Evolutionary conservation across 2,113 vertebrate genomes (phyloP), one percentile per base, ranked within the genome.

Genomic region (Clarias macrocephalus): DNA sequence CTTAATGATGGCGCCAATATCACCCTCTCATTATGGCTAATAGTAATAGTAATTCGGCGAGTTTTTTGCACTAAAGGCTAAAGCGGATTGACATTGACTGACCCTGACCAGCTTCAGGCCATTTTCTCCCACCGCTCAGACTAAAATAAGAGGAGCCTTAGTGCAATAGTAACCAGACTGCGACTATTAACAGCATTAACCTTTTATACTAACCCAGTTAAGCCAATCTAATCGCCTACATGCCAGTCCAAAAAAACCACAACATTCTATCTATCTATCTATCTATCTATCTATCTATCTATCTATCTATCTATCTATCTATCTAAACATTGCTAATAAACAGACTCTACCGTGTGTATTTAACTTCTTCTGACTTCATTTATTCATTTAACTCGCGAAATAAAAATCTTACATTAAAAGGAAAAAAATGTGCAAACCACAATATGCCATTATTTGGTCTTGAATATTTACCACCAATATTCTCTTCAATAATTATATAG

Each of bases 31-130:
- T 88, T 93, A 88, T 82, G 82, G 83, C 0, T 95, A 95, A 94
- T 94, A 92, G 93, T 92, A 84, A 66, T 54, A 75, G 60, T 23
- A 62, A 63, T 63, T 21, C 3, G 72, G 3, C 48, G 70, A 8
- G 93, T 91, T 93, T 93, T 92, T 93, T 94, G 80, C 54, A 30
- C 93, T 95, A 94, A 95, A 93, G 92, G 92, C 89, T 92, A 82
- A 82, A 82, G 86, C 73, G 90, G 90, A 93, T 90, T 93, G 94
- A 93, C 94, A 93, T 88, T 86, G 18, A 89, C 88, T 95, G 95
- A 95, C 94, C 94, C 82, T 92, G 82, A 72, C 85, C 86, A 92
- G 83, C 92, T 93, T 92, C 93, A 88, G 91, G 85, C 89, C 89
- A 91, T 94, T 95, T 94, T 92, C 90, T 91, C 90, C 91, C 91